These are phyloP conservation scores for Chaetodon auriga DNA, from an alignment of 2,113 vertebrate genomes.

Conservation along the genomic window DNA sequence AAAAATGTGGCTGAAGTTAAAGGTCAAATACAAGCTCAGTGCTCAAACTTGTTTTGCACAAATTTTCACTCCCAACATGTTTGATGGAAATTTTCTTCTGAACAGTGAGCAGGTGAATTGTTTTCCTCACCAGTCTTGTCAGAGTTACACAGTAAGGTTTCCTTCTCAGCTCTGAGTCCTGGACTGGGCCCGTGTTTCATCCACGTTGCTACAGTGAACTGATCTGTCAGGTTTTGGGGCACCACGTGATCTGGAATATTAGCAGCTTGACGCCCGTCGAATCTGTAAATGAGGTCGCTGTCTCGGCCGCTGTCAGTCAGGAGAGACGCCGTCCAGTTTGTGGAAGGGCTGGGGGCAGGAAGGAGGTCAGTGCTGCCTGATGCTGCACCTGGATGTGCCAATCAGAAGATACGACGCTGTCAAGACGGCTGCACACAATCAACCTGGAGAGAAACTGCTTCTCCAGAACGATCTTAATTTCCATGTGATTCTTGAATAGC, in stretches of 20 bases:
- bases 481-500: background rate
- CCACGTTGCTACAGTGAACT: conserved; percentile 97
- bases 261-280: conserved; percentile 94
- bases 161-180: conserved; percentile 94
- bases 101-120: background rate
- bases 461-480: background rate
- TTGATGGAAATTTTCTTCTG: background rate
- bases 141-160: conserved; percentile 97
- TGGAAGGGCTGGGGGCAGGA: conserved; percentile 88
- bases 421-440: background rate
- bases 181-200: conserved; percentile 97
- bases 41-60: background rate
- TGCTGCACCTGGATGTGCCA: conserved; percentile 88
- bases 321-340: conserved; percentile 94
- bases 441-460: background rate
- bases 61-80: background rate
- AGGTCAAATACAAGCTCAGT: background rate
- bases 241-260: conserved; percentile 95
- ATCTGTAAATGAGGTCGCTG: conserved; percentile 93
- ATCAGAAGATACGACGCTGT: conserved; percentile 41
- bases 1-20: background rate
- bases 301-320: conserved; percentile 90
- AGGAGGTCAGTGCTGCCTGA: conserved; percentile 96
- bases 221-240: conserved; percentile 96
- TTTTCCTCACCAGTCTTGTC: conserved; percentile 93